Evolutionary conservation across 2,797 vertebrate species (phyloP).

Genomic region (Poecilia wingei): DNA sequence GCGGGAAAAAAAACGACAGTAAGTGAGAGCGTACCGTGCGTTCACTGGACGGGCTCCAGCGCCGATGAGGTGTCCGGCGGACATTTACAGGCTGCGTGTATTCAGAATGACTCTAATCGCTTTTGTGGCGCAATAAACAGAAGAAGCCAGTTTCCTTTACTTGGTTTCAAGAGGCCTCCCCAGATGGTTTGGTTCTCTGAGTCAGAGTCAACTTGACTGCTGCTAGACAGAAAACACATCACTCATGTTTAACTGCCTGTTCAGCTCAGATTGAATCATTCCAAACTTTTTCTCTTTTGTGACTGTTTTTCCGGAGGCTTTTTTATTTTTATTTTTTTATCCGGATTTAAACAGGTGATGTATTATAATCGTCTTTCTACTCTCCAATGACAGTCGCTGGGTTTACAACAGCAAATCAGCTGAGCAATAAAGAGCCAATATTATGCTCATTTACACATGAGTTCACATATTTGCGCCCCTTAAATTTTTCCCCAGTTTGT

Average conservation of each 20-base stretch:
- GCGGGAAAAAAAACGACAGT: conserved; percentile 58
- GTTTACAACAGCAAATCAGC: conserved; percentile 3
- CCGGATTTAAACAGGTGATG: conserved; percentile 12
- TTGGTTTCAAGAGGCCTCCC: conserved; percentile 65
- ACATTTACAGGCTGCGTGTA: conserved; percentile 63
- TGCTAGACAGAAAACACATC: conserved; percentile 14
- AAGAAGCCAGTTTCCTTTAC: conserved; percentile 53
- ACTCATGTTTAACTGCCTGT: not conserved
- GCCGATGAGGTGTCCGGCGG: conserved; percentile 66
- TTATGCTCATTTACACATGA: not conserved
- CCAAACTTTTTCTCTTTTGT: conserved; percentile 7
- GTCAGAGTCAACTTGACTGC: conserved; percentile 28
- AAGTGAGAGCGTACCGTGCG: conserved; percentile 52
- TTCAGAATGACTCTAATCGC: conserved; percentile 66
- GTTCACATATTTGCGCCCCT: not conserved
- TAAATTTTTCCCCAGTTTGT: not conserved
- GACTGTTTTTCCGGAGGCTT: conserved; percentile 10
- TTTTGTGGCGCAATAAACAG: conserved; percentile 73
- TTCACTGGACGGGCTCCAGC: conserved; percentile 60
- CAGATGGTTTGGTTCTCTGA: conserved; percentile 61
- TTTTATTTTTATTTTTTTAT: not conserved
- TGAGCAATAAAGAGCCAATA: not conserved
- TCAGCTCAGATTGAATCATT: not conserved
- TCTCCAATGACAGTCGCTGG: not conserved
- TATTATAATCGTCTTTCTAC: not conserved